These are phyloP conservation scores for Paragorgia papillata DNA, from an alignment of 92 coral and sea anemone species.

Conservation along the genomic window DNA sequence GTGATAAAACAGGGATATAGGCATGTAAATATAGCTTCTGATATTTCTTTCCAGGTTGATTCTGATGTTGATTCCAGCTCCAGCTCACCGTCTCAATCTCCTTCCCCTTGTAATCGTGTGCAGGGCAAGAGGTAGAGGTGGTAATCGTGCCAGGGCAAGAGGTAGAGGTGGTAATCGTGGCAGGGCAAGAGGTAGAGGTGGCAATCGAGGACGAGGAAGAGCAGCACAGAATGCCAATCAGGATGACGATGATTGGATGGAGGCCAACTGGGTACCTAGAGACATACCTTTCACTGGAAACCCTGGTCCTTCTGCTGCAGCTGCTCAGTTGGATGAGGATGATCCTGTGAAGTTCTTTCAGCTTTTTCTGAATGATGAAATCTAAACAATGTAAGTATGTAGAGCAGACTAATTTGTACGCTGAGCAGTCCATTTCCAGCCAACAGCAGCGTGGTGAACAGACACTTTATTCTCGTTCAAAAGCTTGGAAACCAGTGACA, in stretches of 20 bases:
- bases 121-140: too few relatives aligned
- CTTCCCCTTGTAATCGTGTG: not conserved
- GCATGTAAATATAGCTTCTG: too few relatives aligned
- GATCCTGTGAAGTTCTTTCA: constrained; percentile 11
- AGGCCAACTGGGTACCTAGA: not conserved
- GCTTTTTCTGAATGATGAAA: constrained; percentile 15
- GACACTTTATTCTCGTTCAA: not conserved
- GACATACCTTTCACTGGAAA: constrained; percentile 26
- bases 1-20: too few relatives aligned
- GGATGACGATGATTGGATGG: constrained; percentile 1
- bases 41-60: too few relatives aligned
- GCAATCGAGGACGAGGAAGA: not conserved
- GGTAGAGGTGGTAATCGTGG: too few relatives aligned
- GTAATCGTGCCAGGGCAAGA: too few relatives aligned
- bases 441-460: not conserved
- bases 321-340: constrained; percentile 4
- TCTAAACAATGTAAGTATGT: constrained; percentile 8
- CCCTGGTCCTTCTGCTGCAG: constrained; percentile 30
- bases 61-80: not conserved
- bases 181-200: too few relatives aligned
- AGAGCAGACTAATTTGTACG: constrained; percentile 21
- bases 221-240: constrained; percentile 12
- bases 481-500: constrained; percentile 17
- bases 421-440: constrained; percentile 24
- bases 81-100: not conserved